Evolutionary conservation across 2,888 invertebrate genomes (phyloP).

Genomic region (Lasioglossum zephyrum): DNA sequence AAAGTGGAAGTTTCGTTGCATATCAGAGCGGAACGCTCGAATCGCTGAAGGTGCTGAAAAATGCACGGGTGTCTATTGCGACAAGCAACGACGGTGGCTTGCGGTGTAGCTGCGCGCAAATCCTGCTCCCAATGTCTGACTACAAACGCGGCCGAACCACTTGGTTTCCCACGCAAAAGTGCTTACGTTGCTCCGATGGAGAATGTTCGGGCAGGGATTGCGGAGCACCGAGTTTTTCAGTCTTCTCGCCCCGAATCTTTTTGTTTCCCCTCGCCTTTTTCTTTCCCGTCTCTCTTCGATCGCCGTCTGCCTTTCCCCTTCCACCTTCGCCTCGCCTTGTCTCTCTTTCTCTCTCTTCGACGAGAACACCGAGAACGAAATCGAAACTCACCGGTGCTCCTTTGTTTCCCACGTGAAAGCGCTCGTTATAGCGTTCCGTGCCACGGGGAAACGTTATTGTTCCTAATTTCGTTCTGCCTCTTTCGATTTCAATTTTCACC

Average conservation of each 20-base stretch:
- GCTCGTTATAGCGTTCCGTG: conserved; percentile 60
- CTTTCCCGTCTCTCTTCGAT: conserved; percentile 23
- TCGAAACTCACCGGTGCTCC: conserved; percentile 47
- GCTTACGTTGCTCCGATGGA: conserved; percentile 76
- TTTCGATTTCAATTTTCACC: conserved; percentile 56
- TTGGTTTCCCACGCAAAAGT: conserved; percentile 77
- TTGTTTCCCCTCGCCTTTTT: background rate
- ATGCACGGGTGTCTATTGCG: conserved; percentile 68
- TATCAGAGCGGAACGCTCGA: conserved; percentile 54
- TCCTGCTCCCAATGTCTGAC: conserved; percentile 67
- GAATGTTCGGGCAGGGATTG: conserved; percentile 61
- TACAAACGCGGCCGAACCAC: conserved; percentile 73
- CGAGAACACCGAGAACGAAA: conserved; percentile 41
- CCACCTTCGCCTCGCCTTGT: background rate
- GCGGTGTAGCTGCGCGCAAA: conserved; percentile 59
- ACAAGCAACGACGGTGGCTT: conserved; percentile 60
- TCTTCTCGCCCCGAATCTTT: conserved; percentile 39
- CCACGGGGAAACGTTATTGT: conserved; percentile 56
- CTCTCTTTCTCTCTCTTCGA: background rate
- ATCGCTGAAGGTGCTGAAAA: conserved; percentile 75
- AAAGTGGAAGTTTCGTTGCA: conserved; percentile 40
- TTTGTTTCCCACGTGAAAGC: conserved; percentile 65
- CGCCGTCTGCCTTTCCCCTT: background rate
- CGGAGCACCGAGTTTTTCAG: conserved; percentile 58
- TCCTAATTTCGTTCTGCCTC: conserved; percentile 64